These are phyloP conservation scores for Dendrolimus punctatus DNA, from an alignment of 1,140 invertebrate genomes.

Conservation along the genomic window DNA sequence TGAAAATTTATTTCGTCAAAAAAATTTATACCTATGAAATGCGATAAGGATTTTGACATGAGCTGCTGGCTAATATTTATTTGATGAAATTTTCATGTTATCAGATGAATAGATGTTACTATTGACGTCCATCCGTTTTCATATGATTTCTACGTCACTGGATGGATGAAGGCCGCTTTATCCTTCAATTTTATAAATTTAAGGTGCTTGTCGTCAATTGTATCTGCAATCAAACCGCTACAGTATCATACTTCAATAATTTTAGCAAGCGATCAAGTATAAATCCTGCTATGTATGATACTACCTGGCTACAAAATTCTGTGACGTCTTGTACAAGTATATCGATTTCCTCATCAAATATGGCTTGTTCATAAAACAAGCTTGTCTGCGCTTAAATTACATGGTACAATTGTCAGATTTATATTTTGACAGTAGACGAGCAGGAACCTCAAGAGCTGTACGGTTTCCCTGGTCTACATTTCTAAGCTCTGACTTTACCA, in stretches of 20 bases:
- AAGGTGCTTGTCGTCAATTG: background rate
- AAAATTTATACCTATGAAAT: background rate
- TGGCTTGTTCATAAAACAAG: background rate
- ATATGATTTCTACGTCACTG: constrained; percentile 5
- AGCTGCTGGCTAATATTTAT: too few relatives aligned
- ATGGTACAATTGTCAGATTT: background rate
- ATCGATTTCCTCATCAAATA: constrained; percentile 1
- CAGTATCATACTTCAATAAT: constrained; percentile 3
- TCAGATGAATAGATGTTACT: constrained; percentile 1
- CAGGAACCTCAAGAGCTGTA: constrained; percentile 1
- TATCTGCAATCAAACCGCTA: constrained; percentile 6
- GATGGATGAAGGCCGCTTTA: constrained; percentile 8
- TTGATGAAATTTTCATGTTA: background rate
- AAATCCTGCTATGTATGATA: constrained; percentile 2
- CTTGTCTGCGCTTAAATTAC: background rate
- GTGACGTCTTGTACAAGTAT: background rate
- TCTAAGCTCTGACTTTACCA: constrained; percentile 5
- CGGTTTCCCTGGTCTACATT: constrained; percentile 5
- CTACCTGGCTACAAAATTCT: background rate
- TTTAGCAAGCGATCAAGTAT: constrained; percentile 5
- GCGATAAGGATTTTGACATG: constrained; percentile 3
- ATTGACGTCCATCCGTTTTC: constrained; percentile 3
- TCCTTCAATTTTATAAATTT: constrained; percentile 9
- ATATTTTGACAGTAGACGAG: background rate
- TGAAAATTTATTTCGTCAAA: background rate